Evolutionary conservation across 2,113 vertebrate species (phyloP).

Genomic region (Myocastor coypus): DNA sequence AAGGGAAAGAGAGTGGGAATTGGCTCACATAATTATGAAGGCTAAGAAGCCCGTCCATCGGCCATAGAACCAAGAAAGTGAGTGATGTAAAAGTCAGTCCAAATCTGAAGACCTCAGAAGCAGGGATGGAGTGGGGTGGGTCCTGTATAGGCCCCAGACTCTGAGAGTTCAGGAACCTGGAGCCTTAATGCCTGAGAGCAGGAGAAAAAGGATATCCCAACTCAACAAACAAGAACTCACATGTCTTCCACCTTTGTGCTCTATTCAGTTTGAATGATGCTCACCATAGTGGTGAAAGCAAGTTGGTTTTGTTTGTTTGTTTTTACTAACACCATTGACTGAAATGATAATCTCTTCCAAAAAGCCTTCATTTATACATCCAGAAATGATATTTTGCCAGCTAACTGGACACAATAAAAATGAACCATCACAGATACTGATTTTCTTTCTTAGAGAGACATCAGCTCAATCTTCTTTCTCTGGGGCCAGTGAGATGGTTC

Average conservation of each 20-base stretch:
- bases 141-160: neutral
- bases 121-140: neutral
- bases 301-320: neutral
- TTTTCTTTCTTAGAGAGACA: neutral
- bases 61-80: neutral
- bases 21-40: neutral
- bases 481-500: too few species aligned
- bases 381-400: neutral
- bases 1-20: neutral
- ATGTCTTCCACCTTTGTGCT: neutral
- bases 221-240: neutral
- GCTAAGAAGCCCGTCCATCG: neutral
- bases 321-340: neutral
- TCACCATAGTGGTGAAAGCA: neutral
- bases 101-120: neutral
- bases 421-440: neutral
- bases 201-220: neutral
- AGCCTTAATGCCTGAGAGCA: neutral
- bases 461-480: neutral
- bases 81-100: neutral
- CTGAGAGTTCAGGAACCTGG: neutral
- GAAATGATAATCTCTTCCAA: neutral
- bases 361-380: neutral
- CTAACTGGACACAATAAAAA: neutral
- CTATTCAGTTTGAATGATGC: neutral